Evolutionary conservation across 1,140 invertebrate genomes (phyloP).

Genomic region (Zaprionus africanus): DNA sequence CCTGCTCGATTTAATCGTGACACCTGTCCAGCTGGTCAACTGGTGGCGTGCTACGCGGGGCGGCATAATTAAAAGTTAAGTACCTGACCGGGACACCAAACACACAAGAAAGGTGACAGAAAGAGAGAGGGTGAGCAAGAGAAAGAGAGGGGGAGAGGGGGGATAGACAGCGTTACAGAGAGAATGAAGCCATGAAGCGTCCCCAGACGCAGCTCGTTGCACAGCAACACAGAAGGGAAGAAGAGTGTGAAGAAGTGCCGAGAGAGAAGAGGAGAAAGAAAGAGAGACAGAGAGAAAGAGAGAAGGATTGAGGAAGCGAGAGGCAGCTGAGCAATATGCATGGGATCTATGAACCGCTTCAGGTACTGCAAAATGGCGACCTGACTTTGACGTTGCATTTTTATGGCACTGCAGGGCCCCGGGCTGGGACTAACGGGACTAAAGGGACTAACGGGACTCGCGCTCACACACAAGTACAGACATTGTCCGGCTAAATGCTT

Average conservation of each 20-base stretch:
- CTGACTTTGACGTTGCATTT: conserved; percentile 26
- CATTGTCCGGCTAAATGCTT: conserved; percentile 35
- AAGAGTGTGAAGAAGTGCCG: neutral
- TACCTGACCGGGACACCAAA: conserved; percentile 45
- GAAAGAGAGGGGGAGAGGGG: neutral
- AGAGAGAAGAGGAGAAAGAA: neutral
- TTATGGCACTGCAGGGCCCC: conserved; percentile 27
- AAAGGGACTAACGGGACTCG: neutral
- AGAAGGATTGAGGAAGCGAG: conserved; percentile 1
- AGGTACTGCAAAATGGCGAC: conserved; percentile 6
- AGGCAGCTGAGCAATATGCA: neutral
- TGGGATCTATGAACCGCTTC: conserved; percentile 2
- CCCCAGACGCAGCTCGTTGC: conserved; percentile 5
- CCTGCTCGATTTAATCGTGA: conserved; percentile 44
- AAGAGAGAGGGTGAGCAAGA: neutral
- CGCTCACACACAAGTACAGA: neutral
- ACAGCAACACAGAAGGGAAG: neutral
- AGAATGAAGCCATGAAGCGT: conserved; percentile 13
- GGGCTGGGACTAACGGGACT: conserved; percentile 11
- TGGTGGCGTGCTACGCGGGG: conserved; percentile 37
- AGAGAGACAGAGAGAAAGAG: neutral
- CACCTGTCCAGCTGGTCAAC: conserved; percentile 47
- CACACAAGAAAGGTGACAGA: conserved; percentile 10
- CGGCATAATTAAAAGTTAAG: conserved; percentile 57
- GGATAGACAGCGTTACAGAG: conserved; percentile 2